These are phyloP conservation scores for Pseudomyrmex sp. DNA, from an alignment of 1,140 invertebrate species.

Conservation along the genomic window DNA sequence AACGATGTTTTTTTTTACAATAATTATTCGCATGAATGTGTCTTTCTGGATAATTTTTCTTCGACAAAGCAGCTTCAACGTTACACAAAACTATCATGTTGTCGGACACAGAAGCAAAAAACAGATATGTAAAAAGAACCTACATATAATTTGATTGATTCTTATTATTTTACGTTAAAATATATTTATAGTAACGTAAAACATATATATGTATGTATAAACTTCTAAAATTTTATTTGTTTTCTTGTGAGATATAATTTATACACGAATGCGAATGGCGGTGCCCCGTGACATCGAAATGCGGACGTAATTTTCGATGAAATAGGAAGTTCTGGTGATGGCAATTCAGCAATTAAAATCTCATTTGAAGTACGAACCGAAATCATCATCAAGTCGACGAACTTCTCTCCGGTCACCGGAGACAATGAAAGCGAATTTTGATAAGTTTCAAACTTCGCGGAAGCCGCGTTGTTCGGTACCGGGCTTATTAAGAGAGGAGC, in stretches of 20 bases:
- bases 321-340: conserved; percentile 27
- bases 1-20: conserved; percentile 1
- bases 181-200: too few relatives aligned
- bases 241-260: too few relatives aligned
- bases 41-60: conserved; percentile 22
- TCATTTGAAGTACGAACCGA: conserved; percentile 31
- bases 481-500: conserved; percentile 38
- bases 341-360: conserved; percentile 57
- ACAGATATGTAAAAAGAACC: neutral
- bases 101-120: neutral
- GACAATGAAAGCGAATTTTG: conserved; percentile 58
- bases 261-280: neutral
- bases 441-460: conserved; percentile 41
- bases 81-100: neutral
- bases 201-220: too few relatives aligned
- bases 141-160: neutral
- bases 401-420: conserved; percentile 48
- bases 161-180: neutral
- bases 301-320: conserved; percentile 29
- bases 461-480: conserved; percentile 24
- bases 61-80: neutral
- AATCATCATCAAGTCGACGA: conserved; percentile 44
- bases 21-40: conserved; percentile 12
- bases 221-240: too few relatives aligned
- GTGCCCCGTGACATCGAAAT: neutral